A percentile compares a stretch with the other conserved stretches of the same genome.
Evolutionary conservation across 2,113 vertebrate species (phyloP).

Genomic region (Asarcornis scutulata): DNA sequence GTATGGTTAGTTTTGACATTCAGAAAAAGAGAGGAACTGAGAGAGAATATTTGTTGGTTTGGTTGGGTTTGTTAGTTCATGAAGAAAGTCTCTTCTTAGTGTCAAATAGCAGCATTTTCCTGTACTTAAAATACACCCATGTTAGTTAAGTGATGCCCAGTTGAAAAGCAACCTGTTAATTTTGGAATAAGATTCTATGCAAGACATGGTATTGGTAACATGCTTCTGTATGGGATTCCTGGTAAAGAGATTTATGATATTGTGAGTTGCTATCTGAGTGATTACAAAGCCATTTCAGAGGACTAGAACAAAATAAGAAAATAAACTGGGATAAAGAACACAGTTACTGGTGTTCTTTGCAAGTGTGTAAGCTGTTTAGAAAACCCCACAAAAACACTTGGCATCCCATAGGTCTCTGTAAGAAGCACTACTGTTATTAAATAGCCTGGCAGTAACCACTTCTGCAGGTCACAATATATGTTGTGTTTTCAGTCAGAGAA

Average conservation of each 20-base stretch:
- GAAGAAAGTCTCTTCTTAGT: not conserved
- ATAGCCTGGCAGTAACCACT: not conserved
- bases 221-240: not conserved
- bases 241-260: not conserved
- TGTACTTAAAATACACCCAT: not conserved
- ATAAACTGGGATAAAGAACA: not conserved
- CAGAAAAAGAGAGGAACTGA: not conserved
- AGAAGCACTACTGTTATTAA: not conserved
- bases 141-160: not conserved
- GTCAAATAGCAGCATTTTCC: not conserved
- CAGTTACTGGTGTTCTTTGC: not conserved
- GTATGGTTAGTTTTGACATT: not conserved
- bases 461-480: not conserved
- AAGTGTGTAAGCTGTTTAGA: not conserved
- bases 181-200: not conserved
- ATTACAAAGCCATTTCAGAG: not conserved
- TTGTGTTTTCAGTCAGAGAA: not conserved
- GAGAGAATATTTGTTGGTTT: not conserved
- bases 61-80: not conserved
- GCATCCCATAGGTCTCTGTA: not conserved
- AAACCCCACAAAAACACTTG: not conserved
- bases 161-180: not conserved
- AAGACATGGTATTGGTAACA: not conserved
- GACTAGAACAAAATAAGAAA: not conserved
- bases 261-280: fast-evolving